Conservation (phyloP, 2,113 vertebrate genomes). For the Alligator mississippiensis region DNA sequence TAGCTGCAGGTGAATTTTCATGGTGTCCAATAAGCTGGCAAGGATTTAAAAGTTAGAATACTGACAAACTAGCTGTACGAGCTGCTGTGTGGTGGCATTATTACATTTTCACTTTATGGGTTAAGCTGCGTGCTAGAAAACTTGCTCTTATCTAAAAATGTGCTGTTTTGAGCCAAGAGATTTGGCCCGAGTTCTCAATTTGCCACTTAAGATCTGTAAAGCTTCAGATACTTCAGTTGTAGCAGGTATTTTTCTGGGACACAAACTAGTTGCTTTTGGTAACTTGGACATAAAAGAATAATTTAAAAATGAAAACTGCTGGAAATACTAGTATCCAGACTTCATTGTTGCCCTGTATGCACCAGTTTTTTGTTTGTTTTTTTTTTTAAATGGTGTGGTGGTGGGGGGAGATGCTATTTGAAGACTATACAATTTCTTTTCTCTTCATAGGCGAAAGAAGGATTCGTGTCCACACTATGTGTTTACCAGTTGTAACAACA, state of each 20-base stretch:
- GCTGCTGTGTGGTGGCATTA: neutral
- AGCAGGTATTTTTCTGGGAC: neutral
- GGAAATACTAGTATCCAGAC: neutral
- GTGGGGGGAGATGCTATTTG: neutral
- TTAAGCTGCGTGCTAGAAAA: neutral
- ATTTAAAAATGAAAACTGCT: neutral
- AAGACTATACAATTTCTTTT: neutral
- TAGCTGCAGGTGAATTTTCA: neutral
- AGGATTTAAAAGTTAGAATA: neutral
- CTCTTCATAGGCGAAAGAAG: constrained; percentile 88
- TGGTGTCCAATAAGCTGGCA: neutral
- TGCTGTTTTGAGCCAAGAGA: neutral
- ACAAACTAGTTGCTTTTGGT: neutral
- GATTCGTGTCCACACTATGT: constrained; percentile 96
- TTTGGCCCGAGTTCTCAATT: neutral
- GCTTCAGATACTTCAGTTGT: neutral
- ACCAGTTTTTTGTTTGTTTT: no score
- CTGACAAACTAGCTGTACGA: neutral
- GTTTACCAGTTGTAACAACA: constrained; percentile 93
- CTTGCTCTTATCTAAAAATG: neutral
- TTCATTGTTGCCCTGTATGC: neutral
- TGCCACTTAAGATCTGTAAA: neutral
- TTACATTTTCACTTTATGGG: neutral
- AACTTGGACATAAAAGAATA: neutral
- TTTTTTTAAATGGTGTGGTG: no score